A percentile compares a stretch with the other conserved stretches of the same genome.
phyloP scores from a whole-genome alignment of 1,140 invertebrate genomes.

The Bombus balteatus region DNA sequence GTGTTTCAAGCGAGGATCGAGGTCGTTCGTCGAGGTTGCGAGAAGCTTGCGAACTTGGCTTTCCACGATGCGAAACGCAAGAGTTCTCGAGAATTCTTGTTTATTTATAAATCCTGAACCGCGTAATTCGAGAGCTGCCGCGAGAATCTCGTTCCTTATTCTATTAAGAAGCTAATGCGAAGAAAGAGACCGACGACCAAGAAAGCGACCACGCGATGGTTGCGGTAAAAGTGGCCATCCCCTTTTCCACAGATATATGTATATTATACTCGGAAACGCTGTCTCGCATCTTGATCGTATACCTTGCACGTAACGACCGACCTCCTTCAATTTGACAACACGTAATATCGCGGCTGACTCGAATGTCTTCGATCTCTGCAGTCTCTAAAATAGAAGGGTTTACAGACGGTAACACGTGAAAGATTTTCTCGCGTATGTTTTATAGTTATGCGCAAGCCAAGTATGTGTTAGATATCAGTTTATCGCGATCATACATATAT shows the following conservation, averaged over 20 bases:
- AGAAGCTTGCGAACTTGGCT: background rate
- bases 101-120: background rate
- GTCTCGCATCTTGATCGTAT: constrained; percentile 25
- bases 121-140: background rate
- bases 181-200: background rate
- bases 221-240: background rate
- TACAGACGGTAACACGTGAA: background rate
- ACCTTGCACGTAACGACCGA: constrained; percentile 25
- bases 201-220: background rate
- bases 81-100: background rate
- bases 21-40: background rate
- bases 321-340: constrained; percentile 34
- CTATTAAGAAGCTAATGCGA: background rate
- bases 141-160: background rate
- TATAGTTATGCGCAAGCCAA: background rate
- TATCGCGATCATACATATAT: too few relatives aligned
- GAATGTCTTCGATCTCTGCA: constrained; percentile 17
- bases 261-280: constrained; percentile 13
- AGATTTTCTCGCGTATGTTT: background rate
- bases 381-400: constrained; percentile 24
- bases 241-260: background rate
- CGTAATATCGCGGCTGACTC: constrained; percentile 26
- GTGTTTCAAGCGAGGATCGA: background rate
- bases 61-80: background rate
- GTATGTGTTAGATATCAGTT: background rate